Evolutionary conservation across 2,113 vertebrate genomes (phyloP), one percentile per base, ranked within the genome.

Genomic region (Nesoenas mayeri): DNA sequence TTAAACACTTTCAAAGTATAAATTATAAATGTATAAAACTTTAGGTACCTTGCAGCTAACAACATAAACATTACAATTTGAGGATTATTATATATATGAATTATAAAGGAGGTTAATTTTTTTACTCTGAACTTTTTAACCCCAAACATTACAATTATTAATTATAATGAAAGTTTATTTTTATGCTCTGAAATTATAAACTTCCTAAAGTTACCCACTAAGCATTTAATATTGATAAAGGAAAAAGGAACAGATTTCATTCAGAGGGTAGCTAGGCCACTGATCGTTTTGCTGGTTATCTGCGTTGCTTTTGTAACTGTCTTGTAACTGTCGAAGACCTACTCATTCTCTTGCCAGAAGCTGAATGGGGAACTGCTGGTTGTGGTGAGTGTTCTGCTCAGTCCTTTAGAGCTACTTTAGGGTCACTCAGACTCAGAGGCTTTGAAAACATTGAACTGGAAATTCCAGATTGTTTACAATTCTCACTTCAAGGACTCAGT

Each of bases 21-120:
- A 90, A 88, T 95, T 91, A 93, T 32, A 60, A 67, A 57, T 58
- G 12, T 81, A n/a, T 73, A 72, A 89, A 91, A 89, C 4, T 91
- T 79, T 19, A 79, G 47, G 32, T 77, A 85, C 50, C 85, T 93
- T 91, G 67, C 54, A 85, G 85, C 71, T 92, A 83, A 91, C 40
- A 62, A 80, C 40, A 32, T 31, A 95, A 73, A 69, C 42, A 69
- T 75, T 61, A n/a, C 50, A 82, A 81, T 92, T 85, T 88, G 71
- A 91, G 31, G n/a, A 66, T 91, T 88, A 31, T 58, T 57, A 12
- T 16, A 40, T n/a, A 61, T 29, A 28, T 44, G 38, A 93, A 80
- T 83, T 79, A 50, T 47, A 69, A 61, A 78, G 56, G 36, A 56
- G 50, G 10, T 26, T 84, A 25, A 24, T 82, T 93, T 87, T 88